Conservation (phyloP, 2,113 vertebrate genomes). For the Periophthalmodon schlosseri region DNA sequence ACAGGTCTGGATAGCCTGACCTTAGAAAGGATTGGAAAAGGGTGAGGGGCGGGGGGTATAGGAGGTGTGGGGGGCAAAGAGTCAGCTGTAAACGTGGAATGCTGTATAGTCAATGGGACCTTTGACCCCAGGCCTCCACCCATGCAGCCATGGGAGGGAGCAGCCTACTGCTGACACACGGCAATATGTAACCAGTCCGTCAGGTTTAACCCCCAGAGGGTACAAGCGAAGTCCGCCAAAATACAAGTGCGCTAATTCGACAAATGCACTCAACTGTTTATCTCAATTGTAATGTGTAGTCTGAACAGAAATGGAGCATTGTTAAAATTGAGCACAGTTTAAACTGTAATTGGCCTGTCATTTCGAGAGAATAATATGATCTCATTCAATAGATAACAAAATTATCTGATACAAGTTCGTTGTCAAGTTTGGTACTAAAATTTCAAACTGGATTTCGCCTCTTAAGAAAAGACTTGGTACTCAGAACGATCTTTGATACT, state of each 20-base stretch:
- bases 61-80: conserved; percentile 13
- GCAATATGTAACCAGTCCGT: conserved; percentile 52
- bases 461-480: too few species aligned
- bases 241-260: neutral
- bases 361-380: neutral
- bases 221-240: neutral
- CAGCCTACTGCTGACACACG: conserved; percentile 51
- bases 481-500: too few species aligned
- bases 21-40: conserved; percentile 35
- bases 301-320: neutral
- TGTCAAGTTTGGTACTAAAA: too few species aligned
- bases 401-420: too few species aligned
- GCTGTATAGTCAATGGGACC: conserved; percentile 45
- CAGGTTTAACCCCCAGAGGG: conserved; percentile 48
- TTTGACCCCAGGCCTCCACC: conserved; percentile 64
- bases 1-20: conserved; percentile 22
- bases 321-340: neutral
- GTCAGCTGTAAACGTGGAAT: conserved; percentile 62
- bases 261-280: neutral
- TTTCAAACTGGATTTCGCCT: too few species aligned
- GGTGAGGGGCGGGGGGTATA: conserved; percentile 15
- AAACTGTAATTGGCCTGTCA: neutral
- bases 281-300: neutral
- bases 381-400: neutral
- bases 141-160: conserved; percentile 61